Conservation (phyloP, 2,113 vertebrate genomes). For the Struthidea cinerea region DNA sequence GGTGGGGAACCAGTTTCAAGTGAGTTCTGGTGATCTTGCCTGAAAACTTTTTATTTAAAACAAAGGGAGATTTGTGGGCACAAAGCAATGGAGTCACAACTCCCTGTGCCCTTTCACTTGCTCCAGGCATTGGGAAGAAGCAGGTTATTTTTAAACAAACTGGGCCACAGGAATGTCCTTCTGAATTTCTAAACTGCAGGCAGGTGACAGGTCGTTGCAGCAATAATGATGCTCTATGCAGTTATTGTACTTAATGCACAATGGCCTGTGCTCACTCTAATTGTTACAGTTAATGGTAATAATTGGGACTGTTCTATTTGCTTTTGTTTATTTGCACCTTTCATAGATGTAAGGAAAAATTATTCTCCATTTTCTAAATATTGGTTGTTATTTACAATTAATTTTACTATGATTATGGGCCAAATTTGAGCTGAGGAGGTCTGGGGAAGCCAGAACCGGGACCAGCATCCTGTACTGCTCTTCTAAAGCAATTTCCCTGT, state of each 20-base stretch:
- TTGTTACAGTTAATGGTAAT: neutral
- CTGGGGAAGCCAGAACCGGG: neutral
- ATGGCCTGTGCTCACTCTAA: neutral
- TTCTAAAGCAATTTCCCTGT: neutral
- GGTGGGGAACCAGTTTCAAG: conserved; percentile 10
- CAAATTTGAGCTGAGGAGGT: neutral
- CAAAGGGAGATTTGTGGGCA: neutral
- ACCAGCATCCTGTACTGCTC: neutral
- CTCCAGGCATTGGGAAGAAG: neutral
- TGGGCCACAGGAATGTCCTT: neutral
- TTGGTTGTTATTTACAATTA: neutral
- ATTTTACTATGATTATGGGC: neutral
- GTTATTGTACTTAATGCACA: neutral
- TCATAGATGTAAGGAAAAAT: neutral
- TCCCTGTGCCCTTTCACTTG: neutral
- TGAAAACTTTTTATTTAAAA: neutral
- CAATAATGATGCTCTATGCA: neutral
- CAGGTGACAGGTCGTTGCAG: neutral
- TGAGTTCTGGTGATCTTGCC: conserved; percentile 17
- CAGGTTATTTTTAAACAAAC: conserved; percentile 1
- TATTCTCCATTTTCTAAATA: neutral
- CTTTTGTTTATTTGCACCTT: neutral
- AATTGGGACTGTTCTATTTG: neutral
- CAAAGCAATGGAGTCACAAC: neutral
- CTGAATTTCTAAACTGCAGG: neutral